A percentile compares a stretch with the other conserved stretches of the same genome.
Conservation (phyloP, 1,140 invertebrate genomes). For the Atta cephalotes region DNA sequence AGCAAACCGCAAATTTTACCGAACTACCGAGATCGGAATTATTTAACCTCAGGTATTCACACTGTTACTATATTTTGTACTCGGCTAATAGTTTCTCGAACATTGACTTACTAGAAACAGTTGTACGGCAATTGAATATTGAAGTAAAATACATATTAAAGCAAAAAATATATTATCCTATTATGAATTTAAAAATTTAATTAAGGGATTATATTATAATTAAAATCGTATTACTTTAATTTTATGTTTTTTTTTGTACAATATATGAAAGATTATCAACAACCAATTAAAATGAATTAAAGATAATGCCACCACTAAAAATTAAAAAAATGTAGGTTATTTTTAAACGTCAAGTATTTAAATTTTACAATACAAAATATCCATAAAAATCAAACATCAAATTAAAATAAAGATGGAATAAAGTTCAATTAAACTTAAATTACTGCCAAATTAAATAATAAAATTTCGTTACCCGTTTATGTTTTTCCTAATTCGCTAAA, state of each 20-base stretch:
- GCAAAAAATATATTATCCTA: background rate
- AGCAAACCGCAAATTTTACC: conserved; percentile 53
- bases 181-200: background rate
- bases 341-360: background rate
- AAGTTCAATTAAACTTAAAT: background rate
- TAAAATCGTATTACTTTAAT: background rate
- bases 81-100: background rate
- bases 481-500: background rate
- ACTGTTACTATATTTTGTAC: background rate
- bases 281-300: background rate
- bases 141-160: background rate
- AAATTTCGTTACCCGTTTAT: background rate
- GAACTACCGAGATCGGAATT: conserved; percentile 32
- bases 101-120: background rate
- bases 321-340: background rate
- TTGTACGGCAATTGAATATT: background rate
- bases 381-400: background rate
- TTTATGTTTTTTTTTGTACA: background rate
- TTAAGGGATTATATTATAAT: background rate
- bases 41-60: conserved; percentile 27
- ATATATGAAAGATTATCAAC: background rate
- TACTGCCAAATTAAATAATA: background rate
- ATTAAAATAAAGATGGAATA: background rate
- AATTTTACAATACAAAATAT: background rate
- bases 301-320: background rate